phyloP scores from a whole-genome alignment of 2,797 vertebrate genomes.

The Sebastes vulpes region DNA sequence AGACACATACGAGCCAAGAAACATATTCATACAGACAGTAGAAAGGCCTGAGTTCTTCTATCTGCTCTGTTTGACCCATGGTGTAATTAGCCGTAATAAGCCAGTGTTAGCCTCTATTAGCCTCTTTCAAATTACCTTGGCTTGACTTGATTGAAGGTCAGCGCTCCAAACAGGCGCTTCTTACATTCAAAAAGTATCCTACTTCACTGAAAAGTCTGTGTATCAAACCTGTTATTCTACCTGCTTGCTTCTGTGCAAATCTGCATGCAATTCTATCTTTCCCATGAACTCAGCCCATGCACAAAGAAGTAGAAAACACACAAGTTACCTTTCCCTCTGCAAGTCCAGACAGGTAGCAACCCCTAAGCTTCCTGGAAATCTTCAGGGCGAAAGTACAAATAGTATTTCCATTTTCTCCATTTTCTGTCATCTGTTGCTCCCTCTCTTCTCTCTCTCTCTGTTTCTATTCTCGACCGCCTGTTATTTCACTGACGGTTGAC shows the following conservation, averaged over 20 bases:
- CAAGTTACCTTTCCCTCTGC: conserved; percentile 74
- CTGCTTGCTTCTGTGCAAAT: conserved; percentile 3
- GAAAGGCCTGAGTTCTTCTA: neutral
- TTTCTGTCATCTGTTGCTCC: conserved; percentile 57
- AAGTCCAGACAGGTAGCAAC: conserved; percentile 79
- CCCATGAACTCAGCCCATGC: neutral
- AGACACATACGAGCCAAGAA: neutral
- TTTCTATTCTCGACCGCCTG: neutral
- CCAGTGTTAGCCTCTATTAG: conserved; percentile 16
- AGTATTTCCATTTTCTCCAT: conserved; percentile 39
- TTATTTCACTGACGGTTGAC: neutral
- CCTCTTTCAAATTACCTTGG: conserved; percentile 39
- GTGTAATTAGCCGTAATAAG: conserved; percentile 33
- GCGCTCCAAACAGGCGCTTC: neutral
- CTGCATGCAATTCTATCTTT: conserved; percentile 13
- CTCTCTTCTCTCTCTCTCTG: conserved; percentile 2
- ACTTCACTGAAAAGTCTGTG: neutral
- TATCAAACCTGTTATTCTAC: conserved; percentile 52
- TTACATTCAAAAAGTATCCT: conserved; percentile 17
- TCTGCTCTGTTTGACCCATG: neutral
- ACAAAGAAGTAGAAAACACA: conserved; percentile 12
- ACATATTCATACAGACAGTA: neutral
- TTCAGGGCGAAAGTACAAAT: conserved; percentile 60
- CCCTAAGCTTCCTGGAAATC: conserved; percentile 81
- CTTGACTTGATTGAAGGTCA: conserved; percentile 55